Base-by-base conservation (phyloP, 2,113 vertebrate species). In the Aegithalos caudatus region DNA sequence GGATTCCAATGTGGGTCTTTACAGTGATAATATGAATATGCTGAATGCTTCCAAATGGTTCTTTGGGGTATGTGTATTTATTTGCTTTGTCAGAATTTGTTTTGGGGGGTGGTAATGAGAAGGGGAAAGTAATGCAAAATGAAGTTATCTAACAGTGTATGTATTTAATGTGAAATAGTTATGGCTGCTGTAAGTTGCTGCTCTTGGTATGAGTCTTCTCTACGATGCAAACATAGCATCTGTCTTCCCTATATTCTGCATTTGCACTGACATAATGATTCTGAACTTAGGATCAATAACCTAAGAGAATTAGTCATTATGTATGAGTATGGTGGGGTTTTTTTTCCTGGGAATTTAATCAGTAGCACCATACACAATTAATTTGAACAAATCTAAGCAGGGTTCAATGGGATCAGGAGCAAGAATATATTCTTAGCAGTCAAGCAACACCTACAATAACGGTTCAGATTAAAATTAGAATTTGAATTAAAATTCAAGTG, bases 401-500 rank as follows among this genome's bases (percentile, higher is more conserved):
- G 31, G 48, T 90, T 37, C 56, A 70, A 40, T 19, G 73, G 69
- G 21, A 76, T 66, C 60, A 71, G 81, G 45, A 94, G 57, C 33
- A 61, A 54, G 69, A 72, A 73, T 77, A 40, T 83, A 79, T 77
- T 87, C 31, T 22, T 81, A 81, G 74, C 48, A 57, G 17, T 28
- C 57, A 86, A 65, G 20, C 60, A 92, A 58, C 61, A 45, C 65
- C 61, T 86, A 11, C 74, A 69, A 33, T 76, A 87, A 95, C 62
- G 65, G 45, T 38, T 83, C 64, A 78, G 86, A 88, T 95, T 95
- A 95, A 90, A 94, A 91, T 80, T 79, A 64, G 80, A 85, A 94
- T 87, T 89, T 65, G 29, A 94, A 85, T 90, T 95, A 86, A 90
- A 92, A 90, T 94, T 94, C 61, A 88, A 94, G 85, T 76, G 69